These are phyloP conservation scores for Drosophila longiperda DNA, from an alignment of 2,888 invertebrate species.

Conservation along the genomic window DNA sequence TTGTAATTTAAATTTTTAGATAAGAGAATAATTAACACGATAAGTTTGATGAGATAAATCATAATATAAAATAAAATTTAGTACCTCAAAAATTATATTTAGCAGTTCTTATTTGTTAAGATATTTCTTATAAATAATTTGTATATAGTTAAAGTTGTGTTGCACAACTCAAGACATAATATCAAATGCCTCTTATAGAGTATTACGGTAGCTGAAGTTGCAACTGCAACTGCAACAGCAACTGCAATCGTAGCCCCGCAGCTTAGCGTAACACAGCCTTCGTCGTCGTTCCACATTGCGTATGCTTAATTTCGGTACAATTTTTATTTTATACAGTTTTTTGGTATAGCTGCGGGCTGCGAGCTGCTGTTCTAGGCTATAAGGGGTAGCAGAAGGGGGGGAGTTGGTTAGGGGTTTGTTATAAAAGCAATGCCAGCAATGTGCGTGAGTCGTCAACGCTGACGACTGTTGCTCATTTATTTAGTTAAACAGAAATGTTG, in stretches of 20 bases:
- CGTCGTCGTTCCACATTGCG: conserved; percentile 56
- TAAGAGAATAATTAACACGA: not conserved
- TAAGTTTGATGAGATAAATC: not conserved
- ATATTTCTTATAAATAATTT: not conserved
- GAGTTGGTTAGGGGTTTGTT: conserved; percentile 1
- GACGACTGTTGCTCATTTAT: conserved; percentile 73
- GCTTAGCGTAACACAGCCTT: conserved; percentile 27
- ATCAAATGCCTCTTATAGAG: not conserved
- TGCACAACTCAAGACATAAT: not conserved
- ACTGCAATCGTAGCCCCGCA: conserved; percentile 33
- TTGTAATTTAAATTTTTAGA: no score
- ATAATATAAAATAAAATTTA: not conserved
- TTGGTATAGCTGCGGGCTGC: conserved; percentile 9
- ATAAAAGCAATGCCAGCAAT: conserved; percentile 38
- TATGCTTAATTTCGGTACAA: conserved; percentile 70
- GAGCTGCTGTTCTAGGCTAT: not conserved
- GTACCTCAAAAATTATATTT: no score
- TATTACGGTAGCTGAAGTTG: not conserved
- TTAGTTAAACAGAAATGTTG: conserved; percentile 37
- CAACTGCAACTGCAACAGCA: conserved; percentile 20
- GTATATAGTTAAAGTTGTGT: not conserved
- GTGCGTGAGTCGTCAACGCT: conserved; percentile 34
- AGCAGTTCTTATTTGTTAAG: not conserved
- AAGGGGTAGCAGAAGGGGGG: not conserved
- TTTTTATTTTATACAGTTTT: conserved; percentile 31